A percentile compares a stretch with the other conserved stretches of the same genome.
Conservation (phyloP, 2,797 vertebrate genomes). For the Caiman crocodilus region DNA sequence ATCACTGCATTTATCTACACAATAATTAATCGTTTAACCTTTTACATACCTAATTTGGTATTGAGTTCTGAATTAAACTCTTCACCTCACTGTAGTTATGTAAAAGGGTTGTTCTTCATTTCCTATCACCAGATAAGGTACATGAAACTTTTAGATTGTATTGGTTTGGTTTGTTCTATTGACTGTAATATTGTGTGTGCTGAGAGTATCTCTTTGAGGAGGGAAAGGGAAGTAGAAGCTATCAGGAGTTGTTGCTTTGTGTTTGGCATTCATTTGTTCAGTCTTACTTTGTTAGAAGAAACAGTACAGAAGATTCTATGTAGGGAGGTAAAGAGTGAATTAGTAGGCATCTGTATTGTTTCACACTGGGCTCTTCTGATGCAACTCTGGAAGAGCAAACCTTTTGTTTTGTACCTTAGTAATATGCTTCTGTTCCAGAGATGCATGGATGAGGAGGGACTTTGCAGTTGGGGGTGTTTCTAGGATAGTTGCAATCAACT, state of each 20-base stretch:
- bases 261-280: not conserved
- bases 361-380: not conserved
- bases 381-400: not conserved
- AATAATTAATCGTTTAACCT: too few species aligned
- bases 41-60: too few species aligned
- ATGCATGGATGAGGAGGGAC: not conserved
- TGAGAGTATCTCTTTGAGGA: not conserved
- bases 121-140: too few species aligned
- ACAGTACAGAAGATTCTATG: not conserved
- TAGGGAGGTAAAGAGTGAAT: fast-evolving
- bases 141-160: too few species aligned
- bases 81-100: too few species aligned
- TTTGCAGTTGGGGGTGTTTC: not conserved
- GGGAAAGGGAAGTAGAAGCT: not conserved
- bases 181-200: not conserved
- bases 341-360: not conserved
- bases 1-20: too few species aligned
- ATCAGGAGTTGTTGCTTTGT: not conserved
- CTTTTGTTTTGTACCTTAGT: not conserved
- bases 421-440: not conserved
- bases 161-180: too few species aligned
- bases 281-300: not conserved
- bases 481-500: not conserved
- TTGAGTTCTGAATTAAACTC: too few species aligned
- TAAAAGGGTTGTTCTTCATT: too few species aligned